phyloP scores from a whole-genome alignment of 2,888 invertebrate species.

The Ellobium chinense region DNA sequence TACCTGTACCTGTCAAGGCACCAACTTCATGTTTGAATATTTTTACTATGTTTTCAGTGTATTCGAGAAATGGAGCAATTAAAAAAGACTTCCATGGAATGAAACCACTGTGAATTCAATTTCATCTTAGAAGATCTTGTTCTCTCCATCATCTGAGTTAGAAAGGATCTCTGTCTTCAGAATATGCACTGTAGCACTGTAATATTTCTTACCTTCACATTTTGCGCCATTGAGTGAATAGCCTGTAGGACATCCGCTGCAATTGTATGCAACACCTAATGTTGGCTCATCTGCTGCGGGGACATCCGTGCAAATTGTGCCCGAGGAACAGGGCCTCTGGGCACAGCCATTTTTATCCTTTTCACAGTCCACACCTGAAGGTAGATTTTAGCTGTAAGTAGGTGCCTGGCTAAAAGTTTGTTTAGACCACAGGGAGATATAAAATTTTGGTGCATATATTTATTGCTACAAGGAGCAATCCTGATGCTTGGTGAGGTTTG shows the following conservation, averaged over 20 bases:
- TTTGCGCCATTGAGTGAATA: slow-evolving; percentile 24
- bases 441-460: too few species aligned
- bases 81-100: too few species aligned
- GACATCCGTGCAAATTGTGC: slow-evolving; percentile 54
- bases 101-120: too few species aligned
- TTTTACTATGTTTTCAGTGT: background rate
- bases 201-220: slow-evolving; percentile 37
- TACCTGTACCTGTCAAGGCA: too few species aligned
- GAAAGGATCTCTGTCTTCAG: background rate
- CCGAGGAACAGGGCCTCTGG: slow-evolving; percentile 23
- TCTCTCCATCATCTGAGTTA: background rate
- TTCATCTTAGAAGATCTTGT: too few species aligned
- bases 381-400: background rate
- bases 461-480: too few species aligned
- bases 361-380: slow-evolving; percentile 46
- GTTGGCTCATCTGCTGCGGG: slow-evolving; percentile 47
- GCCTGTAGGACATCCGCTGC: slow-evolving; percentile 55
- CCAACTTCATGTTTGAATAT: background rate
- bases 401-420: too few species aligned
- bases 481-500: background rate
- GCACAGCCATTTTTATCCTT: slow-evolving; percentile 47
- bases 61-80: background rate
- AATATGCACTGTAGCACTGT: background rate
- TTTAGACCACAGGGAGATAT: too few species aligned
- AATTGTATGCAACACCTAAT: slow-evolving; percentile 28